Evolutionary conservation across 1,140 invertebrate species (phyloP).

Genomic region (Pristionchus pacificus): DNA sequence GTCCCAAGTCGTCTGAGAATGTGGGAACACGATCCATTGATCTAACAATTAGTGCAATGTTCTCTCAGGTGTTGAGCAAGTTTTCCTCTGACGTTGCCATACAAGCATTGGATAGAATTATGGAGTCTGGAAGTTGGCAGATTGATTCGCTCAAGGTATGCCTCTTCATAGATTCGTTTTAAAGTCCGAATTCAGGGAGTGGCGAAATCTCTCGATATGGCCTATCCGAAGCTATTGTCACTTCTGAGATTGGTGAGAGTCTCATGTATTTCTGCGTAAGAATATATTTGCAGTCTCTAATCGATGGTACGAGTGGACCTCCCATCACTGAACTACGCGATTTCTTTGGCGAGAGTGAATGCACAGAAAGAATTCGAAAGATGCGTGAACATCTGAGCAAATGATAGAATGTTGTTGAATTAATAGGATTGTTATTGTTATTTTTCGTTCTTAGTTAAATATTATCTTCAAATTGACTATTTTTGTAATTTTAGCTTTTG

Average conservation of each 20-base stretch:
- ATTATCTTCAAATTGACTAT: too few species aligned
- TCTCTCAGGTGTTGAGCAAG: neutral
- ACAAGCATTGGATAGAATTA: neutral
- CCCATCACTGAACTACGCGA: slow-evolving; percentile 39
- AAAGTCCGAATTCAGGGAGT: slow-evolving; percentile 16
- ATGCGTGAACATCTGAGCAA: neutral
- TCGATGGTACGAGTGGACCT: slow-evolving; percentile 40
- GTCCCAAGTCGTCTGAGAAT: slow-evolving; percentile 22
- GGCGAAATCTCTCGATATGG: slow-evolving; percentile 15
- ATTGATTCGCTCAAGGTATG: slow-evolving; percentile 11
- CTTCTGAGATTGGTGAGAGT: slow-evolving; percentile 21
- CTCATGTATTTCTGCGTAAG: slow-evolving; percentile 17
- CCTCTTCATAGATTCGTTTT: neutral
- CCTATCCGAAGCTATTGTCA: slow-evolving; percentile 28
- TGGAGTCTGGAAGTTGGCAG: neutral
- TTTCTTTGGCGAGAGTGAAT: slow-evolving; percentile 38
- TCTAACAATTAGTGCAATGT: neutral
- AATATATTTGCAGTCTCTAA: too few species aligned
- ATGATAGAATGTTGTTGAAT: too few species aligned
- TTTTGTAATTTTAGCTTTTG: too few species aligned
- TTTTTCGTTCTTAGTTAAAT: too few species aligned
- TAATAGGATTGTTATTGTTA: too few species aligned
- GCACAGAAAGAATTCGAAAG: slow-evolving; percentile 16
- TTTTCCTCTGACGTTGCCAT: slow-evolving; percentile 11
- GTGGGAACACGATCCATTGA: neutral